Percentiles rank a stretch among this genome's conserved stretches.
These are phyloP conservation scores for Anseranas semipalmata DNA, from an alignment of 2,113 vertebrate species.

Conservation along the genomic window DNA sequence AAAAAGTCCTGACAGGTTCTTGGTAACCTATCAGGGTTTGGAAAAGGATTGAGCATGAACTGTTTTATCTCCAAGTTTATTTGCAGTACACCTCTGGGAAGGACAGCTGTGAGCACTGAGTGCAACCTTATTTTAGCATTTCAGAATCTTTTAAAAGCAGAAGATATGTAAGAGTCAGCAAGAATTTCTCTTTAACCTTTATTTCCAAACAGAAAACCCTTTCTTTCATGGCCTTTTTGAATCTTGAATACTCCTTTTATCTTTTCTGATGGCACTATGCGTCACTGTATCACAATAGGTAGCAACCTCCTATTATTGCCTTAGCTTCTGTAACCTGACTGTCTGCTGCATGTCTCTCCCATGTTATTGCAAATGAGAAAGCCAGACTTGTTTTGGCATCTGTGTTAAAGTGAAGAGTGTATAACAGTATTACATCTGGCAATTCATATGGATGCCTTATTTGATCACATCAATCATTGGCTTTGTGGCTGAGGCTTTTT, in stretches of 20 bases:
- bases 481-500: neutral
- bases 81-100: neutral
- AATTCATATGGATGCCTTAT: slow-evolving; percentile 41
- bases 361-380: neutral
- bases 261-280: fast-evolving
- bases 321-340: neutral
- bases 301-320: neutral
- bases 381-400: slow-evolving; percentile 30
- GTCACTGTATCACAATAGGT: neutral
- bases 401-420: slow-evolving; percentile 27
- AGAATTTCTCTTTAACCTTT: neutral
- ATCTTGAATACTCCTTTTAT: neutral
- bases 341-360: neutral
- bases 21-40: neutral
- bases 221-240: neutral
- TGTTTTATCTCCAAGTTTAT: neutral
- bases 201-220: neutral
- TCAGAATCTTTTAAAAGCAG: neutral
- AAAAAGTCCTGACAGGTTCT: neutral
- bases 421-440: slow-evolving; percentile 25
- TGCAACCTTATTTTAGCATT: neutral
- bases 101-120: neutral
- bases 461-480: slow-evolving; percentile 30
- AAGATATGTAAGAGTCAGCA: neutral
- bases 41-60: neutral